Conservation (phyloP, 2,113 vertebrate genomes). For the Craseonycteris thonglongyai region DNA sequence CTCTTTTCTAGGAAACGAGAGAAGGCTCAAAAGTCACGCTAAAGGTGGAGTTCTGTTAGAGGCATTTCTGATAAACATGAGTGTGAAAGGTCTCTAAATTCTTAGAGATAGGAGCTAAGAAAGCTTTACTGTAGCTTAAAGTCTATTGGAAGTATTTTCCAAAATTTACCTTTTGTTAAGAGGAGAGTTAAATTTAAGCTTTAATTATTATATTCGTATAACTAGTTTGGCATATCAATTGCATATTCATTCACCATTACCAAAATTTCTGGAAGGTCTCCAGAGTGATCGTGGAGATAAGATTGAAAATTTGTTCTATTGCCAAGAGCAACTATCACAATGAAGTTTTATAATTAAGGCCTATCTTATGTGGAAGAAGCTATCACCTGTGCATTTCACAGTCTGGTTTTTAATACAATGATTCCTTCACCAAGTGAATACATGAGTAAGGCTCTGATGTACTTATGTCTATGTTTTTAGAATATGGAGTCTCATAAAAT, state of each 20-base stretch:
- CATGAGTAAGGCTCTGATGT: neutral
- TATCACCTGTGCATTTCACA: neutral
- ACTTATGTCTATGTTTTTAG: neutral
- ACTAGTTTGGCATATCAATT: neutral
- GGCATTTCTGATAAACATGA: neutral
- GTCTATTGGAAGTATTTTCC: neutral
- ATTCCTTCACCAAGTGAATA: neutral
- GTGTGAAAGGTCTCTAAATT: neutral
- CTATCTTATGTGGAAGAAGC: neutral
- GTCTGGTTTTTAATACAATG: neutral
- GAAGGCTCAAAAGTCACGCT: neutral
- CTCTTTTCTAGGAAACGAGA: neutral
- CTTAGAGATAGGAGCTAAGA: neutral
- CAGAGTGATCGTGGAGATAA: neutral
- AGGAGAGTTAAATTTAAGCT: neutral
- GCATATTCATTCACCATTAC: neutral
- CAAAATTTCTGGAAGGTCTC: neutral
- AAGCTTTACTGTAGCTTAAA: neutral
- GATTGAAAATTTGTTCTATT: neutral
- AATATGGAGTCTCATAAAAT: neutral
- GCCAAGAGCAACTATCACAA: neutral
- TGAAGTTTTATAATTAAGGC: neutral
- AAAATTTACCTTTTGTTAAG: neutral
- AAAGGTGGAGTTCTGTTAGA: neutral
- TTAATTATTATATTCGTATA: neutral